Evolutionary conservation across 2,797 vertebrate species (phyloP).

Genomic region (Cirrhinus molitorella): DNA sequence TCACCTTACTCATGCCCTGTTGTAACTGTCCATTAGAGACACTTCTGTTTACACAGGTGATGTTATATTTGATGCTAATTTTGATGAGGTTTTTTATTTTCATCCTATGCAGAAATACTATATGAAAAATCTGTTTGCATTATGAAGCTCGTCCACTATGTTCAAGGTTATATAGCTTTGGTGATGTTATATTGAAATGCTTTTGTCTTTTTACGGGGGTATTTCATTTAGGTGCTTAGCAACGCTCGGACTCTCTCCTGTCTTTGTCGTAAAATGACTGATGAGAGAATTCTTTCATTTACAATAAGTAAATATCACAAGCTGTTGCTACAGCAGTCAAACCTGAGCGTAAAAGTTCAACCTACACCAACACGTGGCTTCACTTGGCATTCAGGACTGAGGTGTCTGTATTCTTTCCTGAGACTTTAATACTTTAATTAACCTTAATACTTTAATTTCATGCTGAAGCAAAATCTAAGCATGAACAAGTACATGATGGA

Average conservation of each 20-base stretch:
- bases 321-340: constrained; percentile 48
- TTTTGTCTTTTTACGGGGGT: constrained; percentile 36
- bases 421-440: neutral
- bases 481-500: constrained; percentile 19
- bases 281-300: constrained; percentile 60
- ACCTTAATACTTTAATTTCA: constrained; percentile 16
- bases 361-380: neutral
- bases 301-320: constrained; percentile 61
- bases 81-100: neutral
- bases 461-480: constrained; percentile 4
- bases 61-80: neutral
- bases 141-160: neutral
- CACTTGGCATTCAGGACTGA: constrained; percentile 21
- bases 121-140: constrained; percentile 4
- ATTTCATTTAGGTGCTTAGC: constrained; percentile 55
- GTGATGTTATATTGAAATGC: neutral
- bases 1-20: neutral
- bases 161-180: neutral
- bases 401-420: constrained; percentile 23
- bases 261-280: constrained; percentile 52
- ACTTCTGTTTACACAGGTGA: constrained; percentile 6
- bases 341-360: constrained; percentile 15
- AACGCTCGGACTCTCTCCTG: constrained; percentile 45
- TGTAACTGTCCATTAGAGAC: neutral
- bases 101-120: neutral